phyloP scores from a whole-genome alignment of 2,888 invertebrate species.

The Ischnura elegans region DNA sequence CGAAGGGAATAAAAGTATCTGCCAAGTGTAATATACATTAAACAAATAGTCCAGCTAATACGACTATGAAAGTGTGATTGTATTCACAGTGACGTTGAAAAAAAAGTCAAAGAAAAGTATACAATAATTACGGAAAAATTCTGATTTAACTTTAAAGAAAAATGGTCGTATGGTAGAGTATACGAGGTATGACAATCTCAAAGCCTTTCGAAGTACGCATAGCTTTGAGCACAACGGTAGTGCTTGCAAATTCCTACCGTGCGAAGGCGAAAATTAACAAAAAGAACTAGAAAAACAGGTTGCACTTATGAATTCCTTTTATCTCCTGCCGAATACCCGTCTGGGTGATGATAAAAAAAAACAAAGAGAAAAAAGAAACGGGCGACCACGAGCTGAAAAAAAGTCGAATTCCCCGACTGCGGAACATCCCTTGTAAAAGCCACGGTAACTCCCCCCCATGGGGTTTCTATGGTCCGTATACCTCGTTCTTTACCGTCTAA shows the following conservation, averaged over 20 bases:
- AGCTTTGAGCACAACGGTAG: not conserved
- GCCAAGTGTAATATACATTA: no score
- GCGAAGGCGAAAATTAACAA: not conserved
- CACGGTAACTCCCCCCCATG: not conserved
- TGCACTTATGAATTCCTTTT: slow-evolving; percentile 17
- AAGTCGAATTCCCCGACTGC: not conserved
- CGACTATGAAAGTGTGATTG: no score
- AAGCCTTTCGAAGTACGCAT: not conserved
- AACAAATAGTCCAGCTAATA: no score
- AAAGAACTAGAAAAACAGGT: not conserved
- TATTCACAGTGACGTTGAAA: no score
- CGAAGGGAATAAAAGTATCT: no score
- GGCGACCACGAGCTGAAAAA: slow-evolving; percentile 8
- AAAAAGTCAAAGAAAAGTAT: no score
- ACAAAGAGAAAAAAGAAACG: not conserved
- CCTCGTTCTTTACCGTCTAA: not conserved
- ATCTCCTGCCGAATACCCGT: not conserved
- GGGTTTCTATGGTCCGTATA: not conserved
- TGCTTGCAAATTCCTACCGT: not conserved
- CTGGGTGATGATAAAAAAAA: slow-evolving; percentile 20
- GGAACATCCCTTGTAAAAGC: not conserved
- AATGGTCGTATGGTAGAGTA: no score
- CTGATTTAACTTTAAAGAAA: not conserved
- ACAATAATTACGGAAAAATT: not conserved
- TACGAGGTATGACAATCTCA: not conserved